Evolutionary conservation across 2,888 invertebrate genomes (phyloP).

Genomic region (Trissoscelio sp.): DNA sequence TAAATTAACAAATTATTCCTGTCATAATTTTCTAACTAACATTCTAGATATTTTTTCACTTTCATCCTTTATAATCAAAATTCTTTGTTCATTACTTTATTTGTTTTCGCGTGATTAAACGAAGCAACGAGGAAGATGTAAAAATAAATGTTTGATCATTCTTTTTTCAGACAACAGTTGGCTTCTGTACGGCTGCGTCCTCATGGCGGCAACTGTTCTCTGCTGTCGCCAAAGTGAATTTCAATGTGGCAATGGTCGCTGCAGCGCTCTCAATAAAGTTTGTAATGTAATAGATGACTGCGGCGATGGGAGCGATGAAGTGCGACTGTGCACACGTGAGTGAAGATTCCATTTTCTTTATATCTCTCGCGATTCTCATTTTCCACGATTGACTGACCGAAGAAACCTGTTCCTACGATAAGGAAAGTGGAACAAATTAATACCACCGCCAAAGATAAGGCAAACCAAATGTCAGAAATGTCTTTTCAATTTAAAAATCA

Average conservation of each 20-base stretch:
- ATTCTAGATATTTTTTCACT: no score
- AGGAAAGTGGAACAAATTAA: conserved; percentile 28
- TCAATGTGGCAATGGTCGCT: conserved; percentile 84
- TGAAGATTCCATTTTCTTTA: conserved; percentile 74
- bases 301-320: conserved; percentile 91
- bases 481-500: no score
- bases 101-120: conserved; percentile 31
- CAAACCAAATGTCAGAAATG: neutral
- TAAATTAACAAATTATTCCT: no score
- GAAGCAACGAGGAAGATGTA: conserved; percentile 4
- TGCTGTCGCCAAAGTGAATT: conserved; percentile 85
- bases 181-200: conserved; percentile 77
- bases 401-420: conserved; percentile 21
- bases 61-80: no score
- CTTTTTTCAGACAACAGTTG: conserved; percentile 78
- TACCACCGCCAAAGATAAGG: neutral
- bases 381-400: conserved; percentile 44
- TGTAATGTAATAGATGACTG: conserved; percentile 92
- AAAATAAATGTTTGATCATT: conserved; percentile 38
- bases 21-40: no score
- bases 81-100: no score
- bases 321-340: conserved; percentile 91
- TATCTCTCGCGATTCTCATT: conserved; percentile 57
- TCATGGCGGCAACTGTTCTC: conserved; percentile 76
- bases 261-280: conserved; percentile 89